Evolutionary conservation across 2,113 vertebrate species (phyloP), one percentile per base, ranked within the genome.

Genomic region (Catharus bicknelli): DNA sequence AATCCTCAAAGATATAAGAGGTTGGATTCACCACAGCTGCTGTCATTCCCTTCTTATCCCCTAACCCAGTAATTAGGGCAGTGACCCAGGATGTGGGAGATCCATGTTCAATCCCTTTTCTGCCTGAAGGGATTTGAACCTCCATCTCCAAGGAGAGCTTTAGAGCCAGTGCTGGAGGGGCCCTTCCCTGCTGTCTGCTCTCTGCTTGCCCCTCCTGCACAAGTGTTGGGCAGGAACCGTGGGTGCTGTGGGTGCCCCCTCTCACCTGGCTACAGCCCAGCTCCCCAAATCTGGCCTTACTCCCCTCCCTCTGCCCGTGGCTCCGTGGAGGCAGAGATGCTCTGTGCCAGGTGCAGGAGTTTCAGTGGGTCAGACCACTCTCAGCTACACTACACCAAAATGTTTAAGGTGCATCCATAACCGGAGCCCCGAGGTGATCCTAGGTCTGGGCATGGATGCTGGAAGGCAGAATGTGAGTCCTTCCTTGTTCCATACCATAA

Each of bases 11-110:
- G 57, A 86, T 78, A 32, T 32, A 50, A 57, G 83, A 86, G 90
- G 83, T 25, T 90, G 45, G 92, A 94, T 95, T 94, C 80, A 70
- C 76, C 88, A 84, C 95, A 96, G 96, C 95, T 96, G 93, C 92
- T 95, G 95, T 93, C 94, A 90, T 90, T 93, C 92, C 90, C 73
- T 95, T 94, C 94, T 90, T 86, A 88, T 94, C 88, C 62, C 82
- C 90, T 94, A 93, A 94, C 94, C 68, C 77, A 93, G 90, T 91
- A 95, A 96, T 95, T 81, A 95, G 95, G 88, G 95, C 95, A 95
- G 88, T 96, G 95, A 96, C 96, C 96, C 88, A 81, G 94, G 95
- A 86, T 70, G 88, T 63, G 76, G 92, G 73, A 93, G 92, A 96
- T 95, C 95, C 83, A 18, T 81, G 95, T 83, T 95, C 95, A 92